Percentiles rank a stretch among this genome's conserved stretches.
These are phyloP conservation scores for Limosa lapponica DNA, from an alignment of 2,797 vertebrate genomes.

Conservation along the genomic window DNA sequence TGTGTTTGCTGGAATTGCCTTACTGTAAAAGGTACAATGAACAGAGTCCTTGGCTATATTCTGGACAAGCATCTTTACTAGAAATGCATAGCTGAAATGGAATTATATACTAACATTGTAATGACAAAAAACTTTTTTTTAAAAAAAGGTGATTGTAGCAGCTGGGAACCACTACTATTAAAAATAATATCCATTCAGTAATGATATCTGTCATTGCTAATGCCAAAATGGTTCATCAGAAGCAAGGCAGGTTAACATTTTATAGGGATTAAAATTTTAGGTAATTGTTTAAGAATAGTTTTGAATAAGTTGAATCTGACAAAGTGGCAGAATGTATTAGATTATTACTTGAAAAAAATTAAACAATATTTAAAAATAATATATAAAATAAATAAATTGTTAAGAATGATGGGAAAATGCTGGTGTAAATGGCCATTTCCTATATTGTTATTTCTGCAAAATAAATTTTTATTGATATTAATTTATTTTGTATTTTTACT, in stretches of 20 bases:
- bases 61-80: background rate
- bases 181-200: background rate
- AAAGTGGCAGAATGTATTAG: background rate
- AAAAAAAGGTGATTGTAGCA: background rate
- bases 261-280: background rate
- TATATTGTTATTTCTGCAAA: constrained; percentile 12
- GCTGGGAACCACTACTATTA: background rate
- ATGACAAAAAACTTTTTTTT: background rate
- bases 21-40: background rate
- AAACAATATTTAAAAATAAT: background rate
- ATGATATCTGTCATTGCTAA: background rate
- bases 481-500: constrained; percentile 28
- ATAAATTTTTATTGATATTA: background rate
- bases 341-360: background rate
- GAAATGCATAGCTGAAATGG: background rate
- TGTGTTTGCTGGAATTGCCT: background rate
- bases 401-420: background rate
- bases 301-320: background rate
- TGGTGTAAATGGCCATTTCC: background rate
- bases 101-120: background rate
- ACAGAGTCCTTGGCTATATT: background rate
- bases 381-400: background rate
- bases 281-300: background rate
- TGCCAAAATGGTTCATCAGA: background rate
- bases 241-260: background rate